These are phyloP conservation scores for Aphelinus certus DNA, from an alignment of 1,140 invertebrate species.

Conservation along the genomic window DNA sequence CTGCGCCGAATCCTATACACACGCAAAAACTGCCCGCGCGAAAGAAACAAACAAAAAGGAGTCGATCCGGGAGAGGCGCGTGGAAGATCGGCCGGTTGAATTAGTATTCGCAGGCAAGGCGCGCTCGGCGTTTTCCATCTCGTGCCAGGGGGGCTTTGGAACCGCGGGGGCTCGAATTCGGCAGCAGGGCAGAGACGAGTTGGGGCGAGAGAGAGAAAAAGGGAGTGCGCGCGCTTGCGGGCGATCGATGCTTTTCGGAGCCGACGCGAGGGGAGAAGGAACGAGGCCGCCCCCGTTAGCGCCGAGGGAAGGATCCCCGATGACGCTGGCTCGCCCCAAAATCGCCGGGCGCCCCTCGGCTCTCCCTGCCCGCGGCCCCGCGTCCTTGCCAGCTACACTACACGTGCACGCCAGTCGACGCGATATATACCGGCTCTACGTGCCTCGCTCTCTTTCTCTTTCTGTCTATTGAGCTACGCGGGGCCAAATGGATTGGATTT, in stretches of 20 bases:
- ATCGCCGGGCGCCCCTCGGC: constrained; percentile 40
- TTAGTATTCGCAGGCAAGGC: no score
- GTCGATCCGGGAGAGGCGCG: no score
- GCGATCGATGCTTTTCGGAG: constrained; percentile 58
- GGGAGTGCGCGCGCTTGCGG: not conserved
- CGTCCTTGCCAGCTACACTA: not conserved
- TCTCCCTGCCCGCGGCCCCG: constrained; percentile 17
- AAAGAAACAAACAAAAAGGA: no score
- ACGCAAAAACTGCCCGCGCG: no score
- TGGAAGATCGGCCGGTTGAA: no score
- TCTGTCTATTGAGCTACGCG: not conserved
- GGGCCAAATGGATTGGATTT: no score
- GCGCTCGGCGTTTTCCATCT: no score
- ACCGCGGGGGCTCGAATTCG: no score
- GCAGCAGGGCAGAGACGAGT: no score
- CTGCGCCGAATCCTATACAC: no score
- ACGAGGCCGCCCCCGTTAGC: constrained; percentile 49
- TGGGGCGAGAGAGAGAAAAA: constrained; percentile 1
- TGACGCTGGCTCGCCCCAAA: constrained; percentile 45
- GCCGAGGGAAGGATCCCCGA: constrained; percentile 41
- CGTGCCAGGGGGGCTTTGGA: no score
- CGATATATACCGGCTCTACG: not conserved
- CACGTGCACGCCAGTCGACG: constrained; percentile 10
- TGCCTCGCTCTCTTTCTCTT: not conserved
- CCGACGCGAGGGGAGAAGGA: constrained; percentile 40